Base-by-base conservation (phyloP, 2,888 invertebrate genomes). In the Latrodectus hesperus region DNA sequence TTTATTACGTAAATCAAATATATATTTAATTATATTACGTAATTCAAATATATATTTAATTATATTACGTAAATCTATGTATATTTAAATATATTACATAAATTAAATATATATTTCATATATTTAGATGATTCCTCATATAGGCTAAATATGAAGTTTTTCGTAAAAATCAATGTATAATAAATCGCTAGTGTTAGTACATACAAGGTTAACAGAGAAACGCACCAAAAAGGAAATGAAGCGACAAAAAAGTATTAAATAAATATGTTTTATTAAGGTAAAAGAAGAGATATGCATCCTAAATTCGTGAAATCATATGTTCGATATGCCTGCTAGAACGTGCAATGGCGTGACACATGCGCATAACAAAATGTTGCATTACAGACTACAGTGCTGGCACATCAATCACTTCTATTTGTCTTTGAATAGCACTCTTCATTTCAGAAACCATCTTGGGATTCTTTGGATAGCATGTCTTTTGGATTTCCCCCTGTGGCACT, bases 381-480 rank as follows among this genome's bases (percentile, higher is more conserved):
- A 67, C 26, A 53, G 52, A 68, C 22, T 77, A 17, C 8, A 52
- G 53, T 77, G 22, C 22, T 77, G 51, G 67, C 77, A 38, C n/a
- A 76, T 76, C 67, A 77, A 11, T 67, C 8, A 52, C 65, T 22
- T 67, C 68, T 51, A 77, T 67, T n/a, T 22, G 22, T 22, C 22
- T 22, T 22, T 22, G 22, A 22, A 22, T 22, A 22, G 22, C 22
- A 22, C 22, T 77, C 52, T 77, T 51, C 52, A 67, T 49, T 52
- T 77, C 51, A 77, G 68, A 52, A 67, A 52, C 9, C 67, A 22
- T 77, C 68, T 51, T 51, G 67, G 52, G 67, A 77, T 77, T 77
- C 5, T 1, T 51, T 10, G 52, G 49, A 68, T 68, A 77, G 2
- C 68, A n/a, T 77, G 17, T 52, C 1, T 49, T 77, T 67, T 5